These are phyloP conservation scores for Nysson spinosus DNA, from an alignment of 2,888 invertebrate species.

Conservation along the genomic window DNA sequence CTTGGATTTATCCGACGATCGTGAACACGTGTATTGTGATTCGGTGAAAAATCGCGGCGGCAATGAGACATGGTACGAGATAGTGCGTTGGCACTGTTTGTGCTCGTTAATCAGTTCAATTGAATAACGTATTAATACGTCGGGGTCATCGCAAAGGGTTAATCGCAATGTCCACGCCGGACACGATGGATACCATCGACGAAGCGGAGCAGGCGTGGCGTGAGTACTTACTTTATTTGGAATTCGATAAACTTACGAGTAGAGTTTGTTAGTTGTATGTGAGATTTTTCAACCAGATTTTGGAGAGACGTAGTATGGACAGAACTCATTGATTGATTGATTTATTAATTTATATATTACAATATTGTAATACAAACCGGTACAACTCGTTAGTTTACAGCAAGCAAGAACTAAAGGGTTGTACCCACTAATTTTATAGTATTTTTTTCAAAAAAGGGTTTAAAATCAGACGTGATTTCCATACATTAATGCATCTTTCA, in stretches of 20 bases:
- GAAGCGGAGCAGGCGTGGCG: conserved; percentile 84
- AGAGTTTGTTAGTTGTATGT: too few relatives aligned
- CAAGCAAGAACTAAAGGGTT: too few relatives aligned
- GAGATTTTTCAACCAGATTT: too few relatives aligned
- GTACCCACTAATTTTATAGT: too few relatives aligned
- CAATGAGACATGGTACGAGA: conserved; percentile 34
- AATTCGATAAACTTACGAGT: background rate
- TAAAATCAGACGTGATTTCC: too few relatives aligned
- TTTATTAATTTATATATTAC: too few relatives aligned
- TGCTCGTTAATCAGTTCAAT: conserved; percentile 61
- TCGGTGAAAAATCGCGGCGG: conserved; percentile 1
- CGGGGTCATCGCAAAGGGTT: conserved; percentile 65
- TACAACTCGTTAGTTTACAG: too few relatives aligned
- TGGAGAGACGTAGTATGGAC: too few relatives aligned
- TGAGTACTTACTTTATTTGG: conserved; percentile 76
- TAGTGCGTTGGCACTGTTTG: conserved; percentile 52
- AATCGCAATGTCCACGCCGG: conserved; percentile 77
- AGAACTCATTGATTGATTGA: too few relatives aligned
- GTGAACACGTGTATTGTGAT: conserved; percentile 1
- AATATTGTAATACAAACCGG: too few relatives aligned
- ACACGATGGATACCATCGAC: conserved; percentile 81
- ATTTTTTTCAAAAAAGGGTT: too few relatives aligned
- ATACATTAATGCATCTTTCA: too few relatives aligned
- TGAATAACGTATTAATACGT: conserved; percentile 63
- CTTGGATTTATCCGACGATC: background rate